A percentile compares a stretch with the other conserved stretches of the same genome.
These are phyloP conservation scores for Rhagonycha lutea DNA, from an alignment of 2,888 invertebrate genomes.

Conservation along the genomic window DNA sequence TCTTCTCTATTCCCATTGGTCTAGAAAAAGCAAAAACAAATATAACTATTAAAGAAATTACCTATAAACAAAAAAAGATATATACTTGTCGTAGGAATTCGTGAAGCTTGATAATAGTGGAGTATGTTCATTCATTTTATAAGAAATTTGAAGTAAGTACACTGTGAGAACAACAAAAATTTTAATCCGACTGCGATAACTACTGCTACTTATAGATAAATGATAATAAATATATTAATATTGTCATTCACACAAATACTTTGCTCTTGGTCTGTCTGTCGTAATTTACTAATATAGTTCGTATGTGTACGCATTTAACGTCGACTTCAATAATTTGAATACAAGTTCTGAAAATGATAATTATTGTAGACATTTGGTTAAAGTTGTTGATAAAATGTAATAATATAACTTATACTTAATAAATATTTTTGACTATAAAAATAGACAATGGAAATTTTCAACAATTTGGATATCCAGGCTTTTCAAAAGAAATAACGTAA, in stretches of 20 bases:
- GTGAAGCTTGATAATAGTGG: not conserved
- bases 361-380: not conserved
- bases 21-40: conserved; percentile 27
- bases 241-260: not conserved
- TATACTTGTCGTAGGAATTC: not conserved
- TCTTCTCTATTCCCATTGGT: conserved; percentile 42
- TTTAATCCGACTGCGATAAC: not conserved
- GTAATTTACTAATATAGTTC: not conserved
- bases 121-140: not conserved
- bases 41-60: not conserved
- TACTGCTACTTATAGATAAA: not conserved
- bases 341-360: not conserved
- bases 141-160: not conserved
- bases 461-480: no score
- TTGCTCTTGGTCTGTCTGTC: not conserved
- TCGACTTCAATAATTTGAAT: not conserved
- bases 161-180: not conserved
- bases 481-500: no score
- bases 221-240: not conserved
- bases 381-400: not conserved
- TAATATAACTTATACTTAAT: not conserved
- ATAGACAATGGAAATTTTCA: no score
- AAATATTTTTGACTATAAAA: not conserved
- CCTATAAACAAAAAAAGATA: not conserved
- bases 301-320: not conserved